phyloP scores from a whole-genome alignment of 2,888 invertebrate genomes.

The Nymphalis c-album region DNA sequence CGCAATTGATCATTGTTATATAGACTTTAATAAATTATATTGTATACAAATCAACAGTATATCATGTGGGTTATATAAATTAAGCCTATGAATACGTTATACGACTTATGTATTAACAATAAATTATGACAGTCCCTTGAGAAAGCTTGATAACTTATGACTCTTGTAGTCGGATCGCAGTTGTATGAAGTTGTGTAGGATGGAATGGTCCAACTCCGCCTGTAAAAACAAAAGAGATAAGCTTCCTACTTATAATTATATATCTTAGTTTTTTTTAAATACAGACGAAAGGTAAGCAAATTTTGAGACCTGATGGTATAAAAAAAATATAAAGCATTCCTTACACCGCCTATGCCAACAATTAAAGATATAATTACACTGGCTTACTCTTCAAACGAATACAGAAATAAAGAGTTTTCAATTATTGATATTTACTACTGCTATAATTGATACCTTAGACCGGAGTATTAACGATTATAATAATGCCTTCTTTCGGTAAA shows the following conservation, averaged over 20 bases:
- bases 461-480: too few relatives aligned
- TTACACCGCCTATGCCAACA: too few relatives aligned
- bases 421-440: too few relatives aligned
- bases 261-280: background rate
- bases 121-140: slow-evolving; percentile 78
- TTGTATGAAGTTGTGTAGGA: slow-evolving; percentile 96
- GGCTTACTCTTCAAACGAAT: too few relatives aligned
- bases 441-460: too few relatives aligned
- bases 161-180: slow-evolving; percentile 96
- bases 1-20: slow-evolving; percentile 19
- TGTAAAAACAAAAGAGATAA: slow-evolving; percentile 71
- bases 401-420: too few relatives aligned
- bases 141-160: slow-evolving; percentile 87
- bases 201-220: slow-evolving; percentile 94
- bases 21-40: slow-evolving; percentile 47
- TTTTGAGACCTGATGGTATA: too few relatives aligned
- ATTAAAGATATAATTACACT: too few relatives aligned
- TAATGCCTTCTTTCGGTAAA: too few relatives aligned
- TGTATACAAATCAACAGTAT: slow-evolving; percentile 49
- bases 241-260: background rate
- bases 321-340: too few relatives aligned
- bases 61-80: slow-evolving; percentile 31
- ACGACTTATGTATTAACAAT: slow-evolving; percentile 20
- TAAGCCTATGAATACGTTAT: slow-evolving; percentile 21
- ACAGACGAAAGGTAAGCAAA: too few relatives aligned